Evolutionary conservation across 2,888 invertebrate genomes (phyloP).

Genomic region (Spodoptera exigua): DNA sequence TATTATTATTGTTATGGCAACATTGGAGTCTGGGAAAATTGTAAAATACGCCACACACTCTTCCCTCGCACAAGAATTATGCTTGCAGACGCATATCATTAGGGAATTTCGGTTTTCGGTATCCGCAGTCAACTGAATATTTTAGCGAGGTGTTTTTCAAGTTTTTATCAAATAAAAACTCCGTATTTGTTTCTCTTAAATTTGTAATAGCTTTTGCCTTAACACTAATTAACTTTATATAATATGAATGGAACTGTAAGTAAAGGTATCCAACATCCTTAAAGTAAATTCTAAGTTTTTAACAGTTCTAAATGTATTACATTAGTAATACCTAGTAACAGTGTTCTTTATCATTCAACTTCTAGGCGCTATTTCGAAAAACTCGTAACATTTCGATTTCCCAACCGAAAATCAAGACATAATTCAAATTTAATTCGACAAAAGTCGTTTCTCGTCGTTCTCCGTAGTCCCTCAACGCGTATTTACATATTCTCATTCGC

Average conservation of each 20-base stretch:
- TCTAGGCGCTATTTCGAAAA: too few species aligned
- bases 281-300: too few species aligned
- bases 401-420: constrained; percentile 64
- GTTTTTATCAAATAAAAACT: constrained; percentile 34
- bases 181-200: constrained; percentile 17
- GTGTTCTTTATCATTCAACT: too few species aligned
- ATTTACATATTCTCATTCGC: constrained; percentile 80
- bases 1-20: constrained; percentile 88
- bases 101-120: constrained; percentile 79
- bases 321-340: too few species aligned
- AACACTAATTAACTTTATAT: too few species aligned
- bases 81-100: constrained; percentile 74
- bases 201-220: constrained; percentile 2
- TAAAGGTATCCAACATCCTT: too few species aligned
- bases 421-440: constrained; percentile 55
- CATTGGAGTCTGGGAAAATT: constrained; percentile 82
- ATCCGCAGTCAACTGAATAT: constrained; percentile 72
- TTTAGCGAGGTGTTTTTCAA: constrained; percentile 67
- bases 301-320: too few species aligned
- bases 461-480: constrained; percentile 61
- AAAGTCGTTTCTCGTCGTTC: constrained; percentile 50
- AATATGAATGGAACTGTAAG: too few species aligned
- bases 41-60: constrained; percentile 81
- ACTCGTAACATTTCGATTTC: too few species aligned
- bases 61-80: constrained; percentile 72